Conservation (phyloP, 2,113 vertebrate genomes). For the Syrrhaptes paradoxus region DNA sequence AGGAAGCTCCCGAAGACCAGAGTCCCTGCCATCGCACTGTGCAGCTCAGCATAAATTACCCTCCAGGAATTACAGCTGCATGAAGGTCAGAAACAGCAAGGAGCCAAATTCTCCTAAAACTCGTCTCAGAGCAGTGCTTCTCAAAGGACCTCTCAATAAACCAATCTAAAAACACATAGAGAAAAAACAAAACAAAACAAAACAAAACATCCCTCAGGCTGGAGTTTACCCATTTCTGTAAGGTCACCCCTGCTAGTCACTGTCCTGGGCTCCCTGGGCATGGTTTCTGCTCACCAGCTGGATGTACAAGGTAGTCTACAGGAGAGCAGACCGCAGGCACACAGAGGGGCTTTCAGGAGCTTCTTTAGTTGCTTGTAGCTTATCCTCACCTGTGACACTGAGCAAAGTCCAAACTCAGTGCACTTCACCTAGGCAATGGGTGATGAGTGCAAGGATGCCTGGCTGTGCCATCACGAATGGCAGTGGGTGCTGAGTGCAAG, state of each 20-base stretch:
- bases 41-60: background rate
- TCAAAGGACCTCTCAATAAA: background rate
- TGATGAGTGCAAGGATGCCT: background rate
- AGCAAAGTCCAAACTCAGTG: background rate
- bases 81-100: background rate
- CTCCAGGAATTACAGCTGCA: background rate
- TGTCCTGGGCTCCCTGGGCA: background rate
- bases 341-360: background rate
- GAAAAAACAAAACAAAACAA: too few relatives aligned
- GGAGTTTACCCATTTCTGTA: background rate
- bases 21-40: background rate
- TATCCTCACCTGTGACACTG: background rate
- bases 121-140: background rate
- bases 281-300: background rate
- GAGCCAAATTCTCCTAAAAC: background rate
- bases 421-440: background rate
- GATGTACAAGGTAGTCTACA: background rate
- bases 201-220: background rate
- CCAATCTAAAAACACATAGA: background rate
- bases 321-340: background rate
- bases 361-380: background rate
- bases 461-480: background rate
- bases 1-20: background rate
- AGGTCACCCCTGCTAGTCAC: background rate
- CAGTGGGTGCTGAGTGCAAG: too few relatives aligned